Evolutionary conservation across 2,888 invertebrate genomes (phyloP).

Genomic region (Glaucopsyche alexis): DNA sequence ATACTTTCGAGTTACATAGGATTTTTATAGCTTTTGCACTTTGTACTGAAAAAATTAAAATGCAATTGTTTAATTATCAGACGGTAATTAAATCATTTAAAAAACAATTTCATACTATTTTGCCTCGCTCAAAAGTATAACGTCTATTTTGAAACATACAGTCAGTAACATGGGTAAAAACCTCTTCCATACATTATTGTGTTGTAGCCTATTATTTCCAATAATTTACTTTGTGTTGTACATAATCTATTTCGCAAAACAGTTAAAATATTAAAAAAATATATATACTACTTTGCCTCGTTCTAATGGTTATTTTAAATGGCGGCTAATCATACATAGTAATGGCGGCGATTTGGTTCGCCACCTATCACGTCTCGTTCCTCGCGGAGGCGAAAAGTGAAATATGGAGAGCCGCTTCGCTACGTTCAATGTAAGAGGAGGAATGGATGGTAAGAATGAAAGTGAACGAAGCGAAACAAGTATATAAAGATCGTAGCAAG

Average conservation of each 20-base stretch:
- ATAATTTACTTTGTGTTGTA: neutral
- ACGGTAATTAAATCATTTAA: neutral
- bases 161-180: neutral
- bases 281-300: too few species aligned
- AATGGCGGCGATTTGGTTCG: too few species aligned
- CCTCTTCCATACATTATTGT: neutral
- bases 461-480: too few species aligned
- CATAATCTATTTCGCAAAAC: neutral
- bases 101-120: neutral
- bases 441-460: too few species aligned
- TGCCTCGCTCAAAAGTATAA: neutral
- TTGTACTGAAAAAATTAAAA: neutral
- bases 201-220: neutral
- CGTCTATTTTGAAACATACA: neutral
- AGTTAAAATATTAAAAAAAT: neutral
- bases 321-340: too few species aligned
- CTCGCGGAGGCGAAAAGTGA: too few species aligned
- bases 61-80: neutral
- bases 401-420: too few species aligned
- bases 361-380: too few species aligned
- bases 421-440: too few species aligned
- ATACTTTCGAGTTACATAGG: too few species aligned
- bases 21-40: neutral
- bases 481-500: too few species aligned
- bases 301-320: too few species aligned